A percentile compares a stretch with the other conserved stretches of the same genome.
Evolutionary conservation across 1,140 invertebrate genomes (phyloP).

Genomic region (Leptinotarsa defecta): DNA sequence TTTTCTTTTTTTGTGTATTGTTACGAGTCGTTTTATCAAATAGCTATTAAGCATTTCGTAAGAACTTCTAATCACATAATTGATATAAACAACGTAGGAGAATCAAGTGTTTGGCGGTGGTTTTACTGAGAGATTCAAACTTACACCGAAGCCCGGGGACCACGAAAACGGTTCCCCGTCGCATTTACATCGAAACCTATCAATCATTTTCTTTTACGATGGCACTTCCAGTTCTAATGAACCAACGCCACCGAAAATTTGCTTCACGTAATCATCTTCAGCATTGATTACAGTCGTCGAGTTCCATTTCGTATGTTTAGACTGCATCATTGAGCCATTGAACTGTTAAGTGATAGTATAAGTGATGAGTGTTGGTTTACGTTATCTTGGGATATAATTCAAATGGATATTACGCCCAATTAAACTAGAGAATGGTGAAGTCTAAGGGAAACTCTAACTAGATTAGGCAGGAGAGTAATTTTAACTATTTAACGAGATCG

Average conservation of each 20-base stretch:
- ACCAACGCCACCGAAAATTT: not conserved
- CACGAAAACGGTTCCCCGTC: too few species aligned
- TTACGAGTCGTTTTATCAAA: too few species aligned
- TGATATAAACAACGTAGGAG: too few species aligned
- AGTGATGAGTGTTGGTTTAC: constrained; percentile 19
- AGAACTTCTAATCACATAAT: too few species aligned
- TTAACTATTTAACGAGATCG: not conserved
- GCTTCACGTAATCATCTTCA: not conserved
- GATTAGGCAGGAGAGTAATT: not conserved
- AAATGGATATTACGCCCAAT: constrained; percentile 23
- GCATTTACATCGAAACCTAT: too few species aligned
- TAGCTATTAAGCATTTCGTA: too few species aligned
- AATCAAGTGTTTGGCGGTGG: too few species aligned
- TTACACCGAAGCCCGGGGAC: too few species aligned
- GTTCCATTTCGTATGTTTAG: constrained; percentile 5
- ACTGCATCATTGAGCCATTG: constrained; percentile 20
- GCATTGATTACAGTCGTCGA: not conserved
- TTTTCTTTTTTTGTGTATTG: too few species aligned
- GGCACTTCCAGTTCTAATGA: not conserved
- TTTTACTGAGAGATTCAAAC: too few species aligned
- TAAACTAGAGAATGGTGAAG: constrained; percentile 7
- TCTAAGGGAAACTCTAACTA: not conserved
- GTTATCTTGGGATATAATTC: constrained; percentile 26
- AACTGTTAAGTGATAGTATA: constrained; percentile 27
- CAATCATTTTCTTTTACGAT: too few species aligned